Base-by-base conservation (phyloP, 2,113 vertebrate species). In the Gallinago undulata region DNA sequence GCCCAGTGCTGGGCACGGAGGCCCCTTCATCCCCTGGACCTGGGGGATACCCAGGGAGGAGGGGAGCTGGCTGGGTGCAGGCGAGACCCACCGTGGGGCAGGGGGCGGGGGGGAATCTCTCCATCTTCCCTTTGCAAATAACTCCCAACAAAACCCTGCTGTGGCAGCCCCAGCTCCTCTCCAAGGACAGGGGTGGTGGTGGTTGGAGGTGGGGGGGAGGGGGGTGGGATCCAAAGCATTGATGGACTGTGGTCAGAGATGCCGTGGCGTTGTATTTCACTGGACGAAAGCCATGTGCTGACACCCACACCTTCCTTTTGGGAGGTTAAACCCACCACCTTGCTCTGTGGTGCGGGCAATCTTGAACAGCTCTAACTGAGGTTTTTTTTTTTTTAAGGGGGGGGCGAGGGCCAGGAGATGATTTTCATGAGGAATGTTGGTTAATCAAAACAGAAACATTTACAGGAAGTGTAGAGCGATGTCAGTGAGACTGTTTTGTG, bases 371-470 rank as follows among this genome's bases (percentile, higher is more conserved):
- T 85, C 69, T 7, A 30, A 60, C 35, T 60, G 72, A 8, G 45
- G 7, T n/a, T 39, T 39, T 39, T 39, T 39, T 41, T 62, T 90
- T 43, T 51, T 28, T 1, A 8, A 15, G 6, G 28, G 11, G 11
- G 22, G n/a, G 17, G 11, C 7, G 19, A 24, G 13, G 22, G 21
- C 6, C 19, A 70, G 68, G 33, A 57, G 77, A 78, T 63, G 43
- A 57, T 83, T 94, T 93, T 88, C 79, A 10, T 1, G 39, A 85
- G 63, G 75, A 97, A 94, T 88, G 85, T 69, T 77, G 83, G 68
- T 85, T 94, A 91, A 95, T 93, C 93, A 84, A 82, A 96, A 53
- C 30, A 82, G 75, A 86, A 92, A 64, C 67, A 18, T 35, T 79
- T 43, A 31, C 78, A 80, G 90, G 95, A 95, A 92, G 78, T 4